Base-by-base conservation (phyloP, 2,113 vertebrate species). In the Apteryx mantelli region DNA sequence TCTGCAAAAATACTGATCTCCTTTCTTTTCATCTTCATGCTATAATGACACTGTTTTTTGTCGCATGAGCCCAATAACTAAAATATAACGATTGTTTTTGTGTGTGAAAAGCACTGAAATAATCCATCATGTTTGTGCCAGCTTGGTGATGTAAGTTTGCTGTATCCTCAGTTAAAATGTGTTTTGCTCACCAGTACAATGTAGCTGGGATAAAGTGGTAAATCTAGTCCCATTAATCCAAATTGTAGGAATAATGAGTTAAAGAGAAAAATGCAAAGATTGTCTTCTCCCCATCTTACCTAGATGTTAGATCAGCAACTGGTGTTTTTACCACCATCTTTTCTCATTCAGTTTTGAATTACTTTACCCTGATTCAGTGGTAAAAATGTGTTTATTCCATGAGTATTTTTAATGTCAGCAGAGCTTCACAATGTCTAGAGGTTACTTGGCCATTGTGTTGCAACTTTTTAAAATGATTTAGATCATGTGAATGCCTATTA, bases 1-100 rank as follows among this genome's bases (percentile, higher is more conserved):
- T 86, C 65, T 81, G 91, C 71, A 85, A 94, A 96, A 93, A 32
- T 40, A 82, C 32, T 84, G 60, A 76, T 63, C 55, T 71, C n/a
- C 34, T 86, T 96, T 84, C 76, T 85, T 81, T 86, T 84, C 36
- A 85, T 4, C 34, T 95, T 50, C 38, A 28, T 61, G 82, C 56
- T 44, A 17, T 36, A 74, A 83, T 44, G 66, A 25, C 38, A 71
- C 15, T 88, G 22, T 40, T 92, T 87, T 77, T 85, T 89, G 6
- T 86, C 91, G 61, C 83, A 30, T 71, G 85, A 88, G 5, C 81
- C 42, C 82, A 11, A 3, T 93, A 78, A 91, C 70, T 63, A 82
- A 89, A 86, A 87, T 48, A 53, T 4, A 42, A 13, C 2, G n/a
- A 9, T 3, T 60, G 11, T 40, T 63, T 71, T 42, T 20, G 25